These are phyloP conservation scores for Micrasema longulum DNA, from an alignment of 1,140 invertebrate species.

Conservation along the genomic window DNA sequence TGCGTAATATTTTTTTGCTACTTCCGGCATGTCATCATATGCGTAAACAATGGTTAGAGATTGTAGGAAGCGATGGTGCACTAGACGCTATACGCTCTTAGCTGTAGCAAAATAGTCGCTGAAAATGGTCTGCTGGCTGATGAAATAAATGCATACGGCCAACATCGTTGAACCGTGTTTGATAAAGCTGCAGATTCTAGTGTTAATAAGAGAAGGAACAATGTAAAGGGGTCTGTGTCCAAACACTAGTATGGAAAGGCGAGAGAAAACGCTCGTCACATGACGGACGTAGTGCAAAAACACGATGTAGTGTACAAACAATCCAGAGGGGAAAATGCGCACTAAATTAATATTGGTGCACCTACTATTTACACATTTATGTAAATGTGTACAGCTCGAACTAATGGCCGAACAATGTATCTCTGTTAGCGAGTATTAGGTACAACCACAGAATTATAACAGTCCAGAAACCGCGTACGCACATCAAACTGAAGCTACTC, in stretches of 20 bases:
- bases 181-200: neutral
- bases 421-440: no score
- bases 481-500: no score
- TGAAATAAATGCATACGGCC: neutral
- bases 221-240: neutral
- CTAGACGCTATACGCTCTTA: neutral
- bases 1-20: conserved; percentile 19
- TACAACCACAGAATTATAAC: no score
- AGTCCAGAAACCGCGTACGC: no score
- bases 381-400: neutral
- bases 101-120: conserved; percentile 8
- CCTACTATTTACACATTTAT: neutral
- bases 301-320: neutral
- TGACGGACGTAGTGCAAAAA: neutral
- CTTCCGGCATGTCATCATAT: conserved; percentile 32
- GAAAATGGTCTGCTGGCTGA: neutral
- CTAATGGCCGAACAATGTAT: conserved; percentile 21
- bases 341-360: neutral
- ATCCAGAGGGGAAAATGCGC: conserved; percentile 2
- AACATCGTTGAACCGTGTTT: neutral
- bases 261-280: conserved; percentile 17
- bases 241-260: conserved; percentile 6
- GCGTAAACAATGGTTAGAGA: conserved; percentile 29
- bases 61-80: conserved; percentile 8
- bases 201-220: neutral